These are phyloP conservation scores for Paraplagusia blochii DNA, from an alignment of 2,113 vertebrate species.

Conservation along the genomic window DNA sequence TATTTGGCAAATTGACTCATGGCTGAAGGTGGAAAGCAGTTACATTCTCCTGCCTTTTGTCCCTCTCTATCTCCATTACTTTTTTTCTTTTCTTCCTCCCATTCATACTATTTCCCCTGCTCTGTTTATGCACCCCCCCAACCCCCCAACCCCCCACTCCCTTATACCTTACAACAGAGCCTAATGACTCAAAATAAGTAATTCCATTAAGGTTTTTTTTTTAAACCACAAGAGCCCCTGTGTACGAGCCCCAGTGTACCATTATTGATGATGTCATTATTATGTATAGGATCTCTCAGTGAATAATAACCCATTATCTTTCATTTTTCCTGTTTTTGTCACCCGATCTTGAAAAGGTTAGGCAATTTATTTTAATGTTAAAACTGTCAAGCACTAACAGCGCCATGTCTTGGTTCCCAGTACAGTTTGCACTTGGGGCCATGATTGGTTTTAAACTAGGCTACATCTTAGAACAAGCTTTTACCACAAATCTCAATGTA, in stretches of 20 bases:
- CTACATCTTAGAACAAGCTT: constrained; percentile 71
- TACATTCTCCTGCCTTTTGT: constrained; percentile 50
- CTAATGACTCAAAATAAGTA: constrained; percentile 74
- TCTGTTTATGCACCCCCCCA: constrained; percentile 8
- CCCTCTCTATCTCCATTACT: constrained; percentile 7
- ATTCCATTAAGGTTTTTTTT: constrained; percentile 70
- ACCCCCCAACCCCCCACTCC: constrained; percentile 38
- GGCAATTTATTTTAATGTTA: constrained; percentile 82
- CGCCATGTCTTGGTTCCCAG: constrained; percentile 68
- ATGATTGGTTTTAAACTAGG: constrained; percentile 77
- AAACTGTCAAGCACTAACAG: constrained; percentile 76
- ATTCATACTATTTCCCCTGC: constrained; percentile 13
- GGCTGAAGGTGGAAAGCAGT: constrained; percentile 60
- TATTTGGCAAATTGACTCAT: constrained; percentile 73
- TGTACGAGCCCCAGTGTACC: constrained; percentile 51
- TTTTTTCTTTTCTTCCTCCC: constrained; percentile 19
- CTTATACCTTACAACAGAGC: constrained; percentile 53
- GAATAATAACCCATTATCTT: constrained; percentile 81
- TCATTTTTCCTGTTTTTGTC: constrained; percentile 80
- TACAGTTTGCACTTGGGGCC: constrained; percentile 69
- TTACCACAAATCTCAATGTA: constrained; percentile 64
- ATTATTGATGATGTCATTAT: constrained; percentile 82
- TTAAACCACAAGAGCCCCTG: constrained; percentile 59
- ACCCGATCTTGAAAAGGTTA: constrained; percentile 80
- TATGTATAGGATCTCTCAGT: constrained; percentile 77